phyloP scores from a whole-genome alignment of 2,113 vertebrate species.

The Geococcyx californianus region DNA sequence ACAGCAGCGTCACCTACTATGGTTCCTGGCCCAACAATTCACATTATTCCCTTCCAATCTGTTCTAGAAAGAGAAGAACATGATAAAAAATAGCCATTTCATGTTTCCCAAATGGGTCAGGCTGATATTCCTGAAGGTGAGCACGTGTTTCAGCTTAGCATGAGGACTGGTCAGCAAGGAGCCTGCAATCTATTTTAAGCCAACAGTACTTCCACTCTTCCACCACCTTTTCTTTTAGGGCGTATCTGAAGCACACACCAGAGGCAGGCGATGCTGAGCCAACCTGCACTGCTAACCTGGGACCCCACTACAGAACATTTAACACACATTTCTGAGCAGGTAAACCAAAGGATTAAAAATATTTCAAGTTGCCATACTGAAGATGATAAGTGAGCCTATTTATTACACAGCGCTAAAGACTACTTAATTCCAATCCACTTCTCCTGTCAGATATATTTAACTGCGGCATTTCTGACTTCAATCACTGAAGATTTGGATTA shows the following conservation, averaged over 20 bases:
- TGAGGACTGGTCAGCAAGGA: neutral
- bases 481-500: slow-evolving; percentile 23
- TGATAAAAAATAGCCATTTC: neutral
- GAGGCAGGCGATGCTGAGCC: neutral
- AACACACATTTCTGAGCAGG: slow-evolving; percentile 3
- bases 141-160: neutral
- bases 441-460: slow-evolving; percentile 18
- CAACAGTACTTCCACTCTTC: rapidly evolving
- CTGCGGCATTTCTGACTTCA: neutral
- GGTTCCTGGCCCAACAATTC: too few species aligned
- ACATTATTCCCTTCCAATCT: neutral
- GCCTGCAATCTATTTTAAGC: neutral
- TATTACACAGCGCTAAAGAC: neutral
- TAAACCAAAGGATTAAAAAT: slow-evolving; percentile 12
- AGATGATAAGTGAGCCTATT: slow-evolving; percentile 19
- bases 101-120: neutral
- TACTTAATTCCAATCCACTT: slow-evolving; percentile 42
- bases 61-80: too few species aligned
- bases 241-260: rapidly evolving
- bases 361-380: neutral
- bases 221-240: neutral
- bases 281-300: neutral
- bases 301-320: neutral
- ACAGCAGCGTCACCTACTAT: neutral
- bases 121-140: neutral